These are phyloP conservation scores for Aurelia sp. DNA, from an alignment of 30 jellyfish, hydroid and myxozoan genomes.

Conservation along the genomic window DNA sequence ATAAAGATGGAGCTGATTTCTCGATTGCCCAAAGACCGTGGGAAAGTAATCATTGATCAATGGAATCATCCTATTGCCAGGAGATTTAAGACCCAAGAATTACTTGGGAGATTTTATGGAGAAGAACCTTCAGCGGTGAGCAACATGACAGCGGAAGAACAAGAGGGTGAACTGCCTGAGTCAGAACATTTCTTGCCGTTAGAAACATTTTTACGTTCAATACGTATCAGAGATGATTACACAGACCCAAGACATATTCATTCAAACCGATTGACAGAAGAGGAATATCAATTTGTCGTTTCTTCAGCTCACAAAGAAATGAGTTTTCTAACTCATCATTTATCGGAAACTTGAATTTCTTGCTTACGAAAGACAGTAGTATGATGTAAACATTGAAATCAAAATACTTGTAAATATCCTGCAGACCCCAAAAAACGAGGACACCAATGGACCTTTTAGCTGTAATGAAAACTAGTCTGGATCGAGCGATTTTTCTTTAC, in stretches of 20 bases:
- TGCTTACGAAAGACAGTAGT: too few species aligned
- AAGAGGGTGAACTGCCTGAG: neutral
- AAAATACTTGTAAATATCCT: too few species aligned
- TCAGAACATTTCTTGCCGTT: conserved; percentile 43
- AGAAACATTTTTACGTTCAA: conserved; percentile 54
- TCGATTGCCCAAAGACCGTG: conserved; percentile 53
- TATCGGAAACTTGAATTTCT: neutral
- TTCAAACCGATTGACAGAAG: conserved; percentile 35
- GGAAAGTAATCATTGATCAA: conserved; percentile 27
- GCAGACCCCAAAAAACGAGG: too few species aligned
- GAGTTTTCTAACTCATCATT: neutral
- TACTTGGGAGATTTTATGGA: conserved; percentile 34
- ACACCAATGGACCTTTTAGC: too few species aligned
- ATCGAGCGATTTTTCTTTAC: too few species aligned
- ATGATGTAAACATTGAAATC: too few species aligned
- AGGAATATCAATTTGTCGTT: conserved; percentile 16
- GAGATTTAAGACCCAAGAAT: conserved; percentile 56
- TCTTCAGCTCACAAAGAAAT: conserved; percentile 15
- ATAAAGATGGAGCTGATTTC: conserved; percentile 59
- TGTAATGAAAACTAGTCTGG: too few species aligned
- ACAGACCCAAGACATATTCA: conserved; percentile 8
- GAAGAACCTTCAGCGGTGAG: neutral
- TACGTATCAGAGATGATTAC: conserved; percentile 27
- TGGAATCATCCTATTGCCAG: conserved; percentile 83
- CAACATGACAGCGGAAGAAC: conserved; percentile 5